Conservation (phyloP, 2,888 invertebrate genomes). For the Dynastes grantii region DNA sequence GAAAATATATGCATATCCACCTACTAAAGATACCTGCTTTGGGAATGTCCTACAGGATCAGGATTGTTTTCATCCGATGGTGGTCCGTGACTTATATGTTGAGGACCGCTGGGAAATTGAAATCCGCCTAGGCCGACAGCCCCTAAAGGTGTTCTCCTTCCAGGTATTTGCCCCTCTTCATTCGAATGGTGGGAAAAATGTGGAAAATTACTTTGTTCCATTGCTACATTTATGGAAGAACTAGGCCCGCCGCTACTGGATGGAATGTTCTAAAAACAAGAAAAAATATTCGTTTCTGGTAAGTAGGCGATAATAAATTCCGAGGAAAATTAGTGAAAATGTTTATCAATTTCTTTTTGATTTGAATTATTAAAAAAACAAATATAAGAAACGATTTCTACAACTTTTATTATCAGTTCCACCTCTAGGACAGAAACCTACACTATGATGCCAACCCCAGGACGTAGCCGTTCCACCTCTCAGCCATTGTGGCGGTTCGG, state of each 20-base stretch:
- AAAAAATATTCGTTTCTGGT: too few species aligned
- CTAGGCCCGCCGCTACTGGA: slow-evolving; percentile 58
- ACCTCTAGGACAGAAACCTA: slow-evolving; percentile 55
- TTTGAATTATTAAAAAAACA: neutral
- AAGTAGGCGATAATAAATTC: too few species aligned
- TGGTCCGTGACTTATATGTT: slow-evolving; percentile 65
- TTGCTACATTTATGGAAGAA: slow-evolving; percentile 59
- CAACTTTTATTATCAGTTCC: neutral
- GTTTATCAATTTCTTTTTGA: too few species aligned
- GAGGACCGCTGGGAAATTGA: slow-evolving; percentile 81
- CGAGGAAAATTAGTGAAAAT: too few species aligned
- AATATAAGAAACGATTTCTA: neutral
- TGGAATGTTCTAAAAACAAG: slow-evolving; percentile 56
- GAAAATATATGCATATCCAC: too few species aligned
- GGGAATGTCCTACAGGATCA: slow-evolving; percentile 73
- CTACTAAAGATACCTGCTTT: slow-evolving; percentile 46
- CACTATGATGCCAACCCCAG: slow-evolving; percentile 69
- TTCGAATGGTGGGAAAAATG: slow-evolving; percentile 69
- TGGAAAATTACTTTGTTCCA: slow-evolving; percentile 66
- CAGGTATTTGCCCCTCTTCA: slow-evolving; percentile 73
- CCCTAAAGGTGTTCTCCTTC: slow-evolving; percentile 84
- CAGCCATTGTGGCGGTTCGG: slow-evolving; percentile 68
- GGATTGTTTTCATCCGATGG: slow-evolving; percentile 87
- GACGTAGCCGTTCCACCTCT: slow-evolving; percentile 62
- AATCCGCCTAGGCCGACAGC: slow-evolving; percentile 91